A percentile compares a stretch with the other conserved stretches of the same genome.
Conservation (phyloP, 2,797 vertebrate genomes). For the Coreius guichenoti region DNA sequence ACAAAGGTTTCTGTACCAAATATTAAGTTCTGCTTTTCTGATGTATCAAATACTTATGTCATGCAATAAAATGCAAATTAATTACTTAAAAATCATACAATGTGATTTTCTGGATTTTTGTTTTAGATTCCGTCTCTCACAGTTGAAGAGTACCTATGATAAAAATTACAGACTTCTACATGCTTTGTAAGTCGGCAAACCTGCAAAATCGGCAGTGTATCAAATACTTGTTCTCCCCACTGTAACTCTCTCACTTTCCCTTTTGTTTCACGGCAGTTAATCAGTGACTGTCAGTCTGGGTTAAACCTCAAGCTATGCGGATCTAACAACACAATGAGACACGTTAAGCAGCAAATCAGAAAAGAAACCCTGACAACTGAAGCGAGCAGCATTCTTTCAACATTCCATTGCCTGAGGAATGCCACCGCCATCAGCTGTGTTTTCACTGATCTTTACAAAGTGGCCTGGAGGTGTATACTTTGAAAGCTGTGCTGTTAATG, state of each 20-base stretch:
- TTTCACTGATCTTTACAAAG: slow-evolving; percentile 26
- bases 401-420: background rate
- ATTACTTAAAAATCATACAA: no score
- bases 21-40: no score
- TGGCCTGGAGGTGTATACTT: background rate
- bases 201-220: no score
- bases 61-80: no score
- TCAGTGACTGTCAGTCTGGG: slow-evolving; percentile 14
- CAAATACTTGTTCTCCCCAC: no score
- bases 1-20: no score
- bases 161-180: no score
- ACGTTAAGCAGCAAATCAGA: background rate
- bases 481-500: background rate
- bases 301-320: background rate
- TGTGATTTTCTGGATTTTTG: no score
- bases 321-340: background rate
- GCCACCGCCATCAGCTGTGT: slow-evolving; percentile 16
- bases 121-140: no score
- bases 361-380: background rate
- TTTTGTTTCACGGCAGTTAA: slow-evolving; percentile 3
- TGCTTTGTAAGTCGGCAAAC: no score
- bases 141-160: no score
- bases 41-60: no score
- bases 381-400: slow-evolving; percentile 22
- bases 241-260: background rate